Base-by-base conservation (phyloP, 2,888 invertebrate genomes). In the Formica aserva region DNA sequence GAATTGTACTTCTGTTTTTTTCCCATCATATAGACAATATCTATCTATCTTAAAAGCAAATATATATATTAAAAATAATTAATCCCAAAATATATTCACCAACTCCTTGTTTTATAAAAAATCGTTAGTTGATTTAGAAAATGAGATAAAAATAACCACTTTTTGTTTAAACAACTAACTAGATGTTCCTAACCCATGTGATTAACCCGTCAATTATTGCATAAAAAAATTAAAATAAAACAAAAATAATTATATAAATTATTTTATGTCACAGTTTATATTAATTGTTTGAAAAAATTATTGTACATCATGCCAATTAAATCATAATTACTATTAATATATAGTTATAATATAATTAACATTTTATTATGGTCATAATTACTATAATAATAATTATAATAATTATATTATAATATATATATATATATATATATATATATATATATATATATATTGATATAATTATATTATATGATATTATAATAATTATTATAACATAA, bases 121-220 rank as follows among this genome's bases (percentile, higher is more conserved):
- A n/a, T n/a, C 13, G 2, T 69, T 41, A 74, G 9, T 71, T 55
- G 35, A 71, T n/a, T 69, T 69, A 72, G 26, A 41, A 15, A 41
- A 41, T 60, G 11, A 60, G 57, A 72, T 15, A 15, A 52, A 32
- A 22, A 38, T 18, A 41, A 41, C n/a, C 52, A 52, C n/a, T 48
- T 74, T 60, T 60, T 6, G 11, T 74, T 72, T 57, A 72, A 57
- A 57, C 9, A 57, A 74, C 0, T n/a, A 45, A 45, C 26, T 41
- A 74, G 8, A 62, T 74, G 29, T 41, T 74, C 9, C 9, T 26
- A 26, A n/a, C 1, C n/a, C 52, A 52, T 52, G n/a, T 52, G 18
- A 29, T 41, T 15, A 71, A 32, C 6, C 15, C 55, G 8, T 29
- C 1, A 3, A 6, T 60, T 55, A 71, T 35, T 1, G 5, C 26